Conservation (phyloP, 2,888 invertebrate species). For the Pristionchus mayeri region DNA sequence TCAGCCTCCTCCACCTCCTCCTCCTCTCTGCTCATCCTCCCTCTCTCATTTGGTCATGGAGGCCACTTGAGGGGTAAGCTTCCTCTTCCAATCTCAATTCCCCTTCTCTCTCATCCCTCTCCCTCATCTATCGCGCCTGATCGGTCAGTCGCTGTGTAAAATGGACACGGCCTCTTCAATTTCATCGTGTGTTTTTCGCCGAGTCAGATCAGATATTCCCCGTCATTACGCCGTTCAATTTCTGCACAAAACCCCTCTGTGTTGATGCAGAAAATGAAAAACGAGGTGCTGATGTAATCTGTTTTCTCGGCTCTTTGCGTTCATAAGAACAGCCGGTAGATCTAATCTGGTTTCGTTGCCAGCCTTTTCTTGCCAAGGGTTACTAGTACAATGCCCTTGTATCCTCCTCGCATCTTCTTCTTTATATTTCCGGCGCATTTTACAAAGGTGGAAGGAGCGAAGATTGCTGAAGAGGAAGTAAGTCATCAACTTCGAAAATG, state of each 20-base stretch:
- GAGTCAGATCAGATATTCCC: neutral
- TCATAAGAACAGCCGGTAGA: neutral
- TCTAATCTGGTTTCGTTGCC: neutral
- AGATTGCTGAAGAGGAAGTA: no score
- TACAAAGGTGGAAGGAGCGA: neutral
- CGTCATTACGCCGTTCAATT: neutral
- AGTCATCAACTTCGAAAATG: no score
- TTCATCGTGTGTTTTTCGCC: neutral
- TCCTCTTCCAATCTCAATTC: slow-evolving; percentile 36
- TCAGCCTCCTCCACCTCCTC: neutral
- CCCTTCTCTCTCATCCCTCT: neutral
- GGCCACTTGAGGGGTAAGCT: slow-evolving; percentile 3
- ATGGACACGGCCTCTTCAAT: neutral
- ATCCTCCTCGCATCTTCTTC: neutral
- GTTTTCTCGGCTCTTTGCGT: neutral
- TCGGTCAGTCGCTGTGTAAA: neutral
- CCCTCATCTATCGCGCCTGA: neutral
- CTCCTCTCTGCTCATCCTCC: neutral
- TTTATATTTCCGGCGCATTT: slow-evolving; percentile 1
- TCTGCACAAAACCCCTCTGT: neutral
- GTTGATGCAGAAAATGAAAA: neutral
- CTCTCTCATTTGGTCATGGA: slow-evolving; percentile 37
- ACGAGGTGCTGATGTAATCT: neutral
- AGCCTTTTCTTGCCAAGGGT: neutral
- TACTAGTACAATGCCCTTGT: slow-evolving; percentile 1